Conservation (phyloP, 2,113 vertebrate genomes). For the Eubucco bourcierii region DNA sequence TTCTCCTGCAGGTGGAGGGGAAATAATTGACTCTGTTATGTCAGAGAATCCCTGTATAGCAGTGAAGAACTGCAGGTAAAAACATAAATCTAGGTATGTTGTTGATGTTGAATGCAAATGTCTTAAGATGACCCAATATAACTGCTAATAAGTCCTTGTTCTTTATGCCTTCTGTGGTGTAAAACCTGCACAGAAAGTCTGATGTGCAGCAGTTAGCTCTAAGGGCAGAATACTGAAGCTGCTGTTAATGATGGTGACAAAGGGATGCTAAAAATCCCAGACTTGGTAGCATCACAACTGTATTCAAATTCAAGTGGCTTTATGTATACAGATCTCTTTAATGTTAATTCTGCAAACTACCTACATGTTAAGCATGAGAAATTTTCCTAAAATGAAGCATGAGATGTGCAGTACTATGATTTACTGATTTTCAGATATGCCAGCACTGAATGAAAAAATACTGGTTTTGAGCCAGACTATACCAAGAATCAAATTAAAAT, state of each 20-base stretch:
- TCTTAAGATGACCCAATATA: background rate
- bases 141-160: background rate
- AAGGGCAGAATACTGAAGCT: background rate
- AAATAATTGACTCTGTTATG: background rate
- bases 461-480: background rate
- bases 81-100: background rate
- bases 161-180: background rate
- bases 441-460: background rate
- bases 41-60: background rate
- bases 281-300: background rate
- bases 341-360: background rate
- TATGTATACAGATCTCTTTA: background rate
- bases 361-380: background rate
- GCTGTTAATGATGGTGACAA: background rate
- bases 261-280: background rate
- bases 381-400: background rate
- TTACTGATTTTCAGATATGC: background rate
- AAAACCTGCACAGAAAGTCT: background rate
- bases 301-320: background rate
- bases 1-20: background rate
- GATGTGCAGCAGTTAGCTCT: background rate
- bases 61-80: background rate
- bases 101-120: background rate
- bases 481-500: background rate
- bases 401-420: background rate